A percentile compares a stretch with the other conserved stretches of the same genome.
These are phyloP conservation scores for Apolygus lucorum DNA, from an alignment of 1,140 invertebrate species.

Conservation along the genomic window DNA sequence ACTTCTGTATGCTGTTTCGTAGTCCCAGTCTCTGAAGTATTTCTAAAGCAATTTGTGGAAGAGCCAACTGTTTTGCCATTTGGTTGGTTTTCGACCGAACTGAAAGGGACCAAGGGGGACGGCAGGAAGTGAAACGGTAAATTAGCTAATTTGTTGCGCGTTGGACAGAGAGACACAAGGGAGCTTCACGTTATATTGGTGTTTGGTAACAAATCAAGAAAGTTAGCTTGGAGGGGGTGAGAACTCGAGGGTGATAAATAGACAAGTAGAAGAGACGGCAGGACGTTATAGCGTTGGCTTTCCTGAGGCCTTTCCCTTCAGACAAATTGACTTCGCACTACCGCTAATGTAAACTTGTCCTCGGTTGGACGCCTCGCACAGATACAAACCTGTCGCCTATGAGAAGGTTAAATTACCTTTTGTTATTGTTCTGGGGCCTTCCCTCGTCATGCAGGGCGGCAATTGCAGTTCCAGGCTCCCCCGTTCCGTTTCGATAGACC, in stretches of 20 bases:
- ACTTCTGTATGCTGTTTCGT: too few relatives aligned
- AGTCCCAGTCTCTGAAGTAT: too few relatives aligned
- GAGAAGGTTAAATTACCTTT: background rate
- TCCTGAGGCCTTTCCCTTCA: background rate
- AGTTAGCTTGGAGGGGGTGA: background rate
- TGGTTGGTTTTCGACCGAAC: background rate
- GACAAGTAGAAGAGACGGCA: background rate
- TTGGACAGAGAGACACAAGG: background rate
- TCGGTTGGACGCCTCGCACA: background rate
- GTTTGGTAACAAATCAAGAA: background rate
- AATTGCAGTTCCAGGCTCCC: too few relatives aligned
- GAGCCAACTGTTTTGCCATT: background rate
- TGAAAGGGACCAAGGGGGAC: background rate
- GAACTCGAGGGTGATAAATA: background rate
- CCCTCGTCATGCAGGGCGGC: too few relatives aligned
- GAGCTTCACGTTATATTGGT: background rate
- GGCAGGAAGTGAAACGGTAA: background rate
- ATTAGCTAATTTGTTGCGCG: background rate
- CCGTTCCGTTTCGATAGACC: too few relatives aligned
- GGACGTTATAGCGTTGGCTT: background rate
- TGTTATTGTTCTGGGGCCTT: background rate
- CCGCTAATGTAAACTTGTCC: background rate
- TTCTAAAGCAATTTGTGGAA: background rate
- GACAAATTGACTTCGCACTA: background rate
- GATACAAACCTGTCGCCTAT: background rate